These are phyloP conservation scores for Actenoides hombroni DNA, from an alignment of 2,113 vertebrate genomes.

Conservation along the genomic window DNA sequence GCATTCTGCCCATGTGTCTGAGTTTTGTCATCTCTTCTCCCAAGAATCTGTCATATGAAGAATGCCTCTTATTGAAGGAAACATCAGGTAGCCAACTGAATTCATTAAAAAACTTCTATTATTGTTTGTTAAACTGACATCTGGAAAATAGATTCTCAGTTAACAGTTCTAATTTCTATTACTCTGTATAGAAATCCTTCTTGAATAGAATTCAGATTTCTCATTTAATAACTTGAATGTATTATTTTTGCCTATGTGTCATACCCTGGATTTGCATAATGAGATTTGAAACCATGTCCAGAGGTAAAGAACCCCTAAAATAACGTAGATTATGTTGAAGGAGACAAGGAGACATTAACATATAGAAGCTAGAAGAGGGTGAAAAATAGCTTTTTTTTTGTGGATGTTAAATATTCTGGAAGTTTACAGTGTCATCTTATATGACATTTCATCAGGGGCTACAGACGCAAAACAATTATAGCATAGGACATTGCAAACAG, in stretches of 20 bases:
- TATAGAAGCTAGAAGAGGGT: neutral
- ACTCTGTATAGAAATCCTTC: neutral
- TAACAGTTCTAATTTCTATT: constrained; percentile 3
- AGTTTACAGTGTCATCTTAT: constrained; percentile 22
- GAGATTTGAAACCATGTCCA: constrained; percentile 48
- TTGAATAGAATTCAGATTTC: neutral
- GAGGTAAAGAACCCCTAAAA: constrained; percentile 22
- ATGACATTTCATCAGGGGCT: constrained; percentile 28
- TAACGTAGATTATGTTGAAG: neutral
- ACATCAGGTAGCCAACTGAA: neutral
- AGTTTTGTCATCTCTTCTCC: neutral
- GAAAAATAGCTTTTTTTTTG: constrained; percentile 31
- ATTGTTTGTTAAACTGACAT: neutral
- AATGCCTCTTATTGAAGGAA: neutral
- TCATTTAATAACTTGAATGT: constrained; percentile 34
- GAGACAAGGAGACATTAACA: constrained; percentile 22
- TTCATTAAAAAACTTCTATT: neutral
- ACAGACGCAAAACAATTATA: constrained; percentile 8
- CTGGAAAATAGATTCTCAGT: constrained; percentile 10
- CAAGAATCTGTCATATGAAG: neutral
- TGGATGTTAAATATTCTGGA: constrained; percentile 46
- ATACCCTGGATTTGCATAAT: constrained; percentile 37
- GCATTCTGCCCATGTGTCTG: neutral
- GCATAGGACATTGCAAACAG: neutral
- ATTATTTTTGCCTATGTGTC: constrained; percentile 1